A percentile compares a stretch with the other conserved stretches of the same genome.
phyloP scores from a whole-genome alignment of 1,140 invertebrate genomes.

The Hycleus phaleratus region DNA sequence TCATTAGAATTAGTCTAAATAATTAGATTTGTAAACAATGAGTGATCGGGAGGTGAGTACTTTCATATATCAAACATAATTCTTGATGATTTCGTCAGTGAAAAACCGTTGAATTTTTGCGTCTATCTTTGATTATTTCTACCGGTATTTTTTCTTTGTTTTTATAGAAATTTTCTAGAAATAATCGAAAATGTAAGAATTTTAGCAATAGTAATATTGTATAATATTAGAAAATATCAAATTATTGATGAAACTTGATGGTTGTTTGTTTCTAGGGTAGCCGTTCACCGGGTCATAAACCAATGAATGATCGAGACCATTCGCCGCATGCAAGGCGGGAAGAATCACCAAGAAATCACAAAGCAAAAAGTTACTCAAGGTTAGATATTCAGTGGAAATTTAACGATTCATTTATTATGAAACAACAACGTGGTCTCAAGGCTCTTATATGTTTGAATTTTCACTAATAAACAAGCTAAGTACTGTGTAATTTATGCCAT shows the following conservation, averaged over 20 bases:
- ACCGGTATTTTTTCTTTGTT: background rate
- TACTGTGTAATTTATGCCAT: background rate
- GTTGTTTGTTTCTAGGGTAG: conserved; percentile 21
- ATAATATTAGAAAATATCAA: conserved; percentile 1
- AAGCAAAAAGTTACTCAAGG: conserved; percentile 36
- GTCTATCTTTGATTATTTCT: background rate
- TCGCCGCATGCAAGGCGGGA: conserved; percentile 33
- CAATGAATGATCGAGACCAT: conserved; percentile 27
- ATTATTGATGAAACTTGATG: conserved; percentile 5
- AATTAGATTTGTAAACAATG: conserved; percentile 8
- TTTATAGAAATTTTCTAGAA: no score
- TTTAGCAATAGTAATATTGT: background rate
- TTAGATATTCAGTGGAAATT: conserved; percentile 10
- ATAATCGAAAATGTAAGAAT: no score
- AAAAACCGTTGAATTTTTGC: background rate
- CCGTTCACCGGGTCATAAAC: conserved; percentile 23
- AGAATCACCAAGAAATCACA: conserved; percentile 36
- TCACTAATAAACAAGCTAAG: background rate
- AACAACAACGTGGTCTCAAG: no score
- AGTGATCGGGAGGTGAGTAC: conserved; percentile 29
- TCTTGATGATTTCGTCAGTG: background rate
- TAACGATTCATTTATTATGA: no score
- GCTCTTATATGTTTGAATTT: background rate
- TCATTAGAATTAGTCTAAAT: no score
- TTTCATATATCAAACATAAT: background rate